Conservation (phyloP, 2,797 vertebrate species). For the Platyrinchus mystaceus region DNA sequence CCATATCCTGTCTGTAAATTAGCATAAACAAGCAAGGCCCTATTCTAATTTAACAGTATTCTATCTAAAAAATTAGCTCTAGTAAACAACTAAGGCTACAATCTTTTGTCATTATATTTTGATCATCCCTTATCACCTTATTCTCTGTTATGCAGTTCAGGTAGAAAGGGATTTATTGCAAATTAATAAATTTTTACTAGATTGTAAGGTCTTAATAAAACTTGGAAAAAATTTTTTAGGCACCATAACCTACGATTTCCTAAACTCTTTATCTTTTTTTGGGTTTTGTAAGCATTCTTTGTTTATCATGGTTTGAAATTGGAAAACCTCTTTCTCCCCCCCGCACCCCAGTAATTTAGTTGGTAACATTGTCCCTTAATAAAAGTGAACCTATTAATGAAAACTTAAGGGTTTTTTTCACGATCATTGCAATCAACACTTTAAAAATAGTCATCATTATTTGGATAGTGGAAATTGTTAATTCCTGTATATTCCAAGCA, state of each 20-base stretch:
- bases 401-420: neutral
- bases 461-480: neutral
- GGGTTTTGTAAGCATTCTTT: neutral
- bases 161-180: neutral
- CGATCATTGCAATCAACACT: neutral
- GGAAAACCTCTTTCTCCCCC: neutral
- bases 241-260: neutral
- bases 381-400: neutral
- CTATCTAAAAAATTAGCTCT: too few relatives aligned
- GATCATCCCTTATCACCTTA: neutral
- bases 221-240: neutral
- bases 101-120: too few relatives aligned
- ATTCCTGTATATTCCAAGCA: neutral
- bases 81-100: too few relatives aligned
- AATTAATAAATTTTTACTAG: neutral
- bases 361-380: neutral
- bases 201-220: neutral
- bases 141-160: neutral
- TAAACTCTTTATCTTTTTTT: neutral
- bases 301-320: neutral
- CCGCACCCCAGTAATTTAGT: rapidly evolving
- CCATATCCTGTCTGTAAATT: too few relatives aligned
- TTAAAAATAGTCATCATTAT: neutral
- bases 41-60: too few relatives aligned
- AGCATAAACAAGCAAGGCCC: too few relatives aligned